Percentiles rank a stretch among this genome's conserved stretches.
phyloP scores from a whole-genome alignment of 2,888 invertebrate species.

The Polylopha cassiicola region DNA sequence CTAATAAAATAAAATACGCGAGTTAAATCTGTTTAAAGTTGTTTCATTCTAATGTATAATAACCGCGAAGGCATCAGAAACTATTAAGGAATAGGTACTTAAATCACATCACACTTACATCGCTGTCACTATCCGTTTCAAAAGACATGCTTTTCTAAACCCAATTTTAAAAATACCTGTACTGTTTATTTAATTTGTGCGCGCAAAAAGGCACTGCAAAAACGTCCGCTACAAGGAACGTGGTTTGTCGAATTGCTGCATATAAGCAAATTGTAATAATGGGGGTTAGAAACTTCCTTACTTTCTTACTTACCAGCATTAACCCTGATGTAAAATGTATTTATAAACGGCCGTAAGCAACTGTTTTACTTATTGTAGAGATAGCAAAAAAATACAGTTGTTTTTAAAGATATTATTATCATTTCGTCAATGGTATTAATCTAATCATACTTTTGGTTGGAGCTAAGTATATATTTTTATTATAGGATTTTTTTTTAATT shows the following conservation, averaged over 20 bases:
- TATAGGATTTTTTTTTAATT: too few species aligned
- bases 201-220: conserved; percentile 1
- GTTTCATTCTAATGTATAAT: too few species aligned
- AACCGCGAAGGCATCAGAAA: too few species aligned
- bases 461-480: too few species aligned
- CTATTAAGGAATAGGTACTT: too few species aligned
- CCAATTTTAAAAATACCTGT: background rate
- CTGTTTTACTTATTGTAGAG: conserved; percentile 11
- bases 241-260: conserved; percentile 11
- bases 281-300: conserved; percentile 4
- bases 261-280: conserved; percentile 1
- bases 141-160: conserved; percentile 5
- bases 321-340: conserved; percentile 10
- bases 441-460: too few species aligned
- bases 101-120: too few species aligned
- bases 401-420: too few species aligned
- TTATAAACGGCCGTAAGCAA: conserved; percentile 3
- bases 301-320: conserved; percentile 17
- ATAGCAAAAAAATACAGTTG: conserved; percentile 1
- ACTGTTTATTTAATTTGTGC: too few species aligned
- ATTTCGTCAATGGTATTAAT: too few species aligned
- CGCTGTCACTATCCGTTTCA: conserved; percentile 14
- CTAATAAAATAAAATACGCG: too few species aligned
- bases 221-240: conserved; percentile 11
- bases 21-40: too few species aligned